phyloP scores from a whole-genome alignment of 2,888 invertebrate species.

The Nomada flava region DNA sequence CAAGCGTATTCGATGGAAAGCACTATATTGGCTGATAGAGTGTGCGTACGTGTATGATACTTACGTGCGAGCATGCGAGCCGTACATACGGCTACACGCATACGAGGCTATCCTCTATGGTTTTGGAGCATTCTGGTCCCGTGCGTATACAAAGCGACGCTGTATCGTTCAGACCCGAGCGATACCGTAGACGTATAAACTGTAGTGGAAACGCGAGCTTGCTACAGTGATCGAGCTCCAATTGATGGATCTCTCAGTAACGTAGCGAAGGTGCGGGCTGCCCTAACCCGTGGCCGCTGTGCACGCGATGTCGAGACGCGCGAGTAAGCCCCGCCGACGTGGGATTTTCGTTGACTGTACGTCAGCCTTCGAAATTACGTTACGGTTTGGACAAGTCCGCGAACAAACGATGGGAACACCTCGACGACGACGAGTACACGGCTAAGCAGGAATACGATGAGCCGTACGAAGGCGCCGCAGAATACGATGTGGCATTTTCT shows the following conservation, averaged over 20 bases:
- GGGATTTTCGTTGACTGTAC: conserved; percentile 23
- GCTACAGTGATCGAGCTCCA: conserved; percentile 7
- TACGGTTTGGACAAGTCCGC: background rate
- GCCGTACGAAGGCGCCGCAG: conserved; percentile 64
- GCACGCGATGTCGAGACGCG: conserved; percentile 51
- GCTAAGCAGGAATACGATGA: conserved; percentile 42
- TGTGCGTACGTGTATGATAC: conserved; percentile 45
- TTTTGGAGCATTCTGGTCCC: conserved; percentile 54
- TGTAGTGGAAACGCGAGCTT: conserved; percentile 25
- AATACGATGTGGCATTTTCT: conserved; percentile 46
- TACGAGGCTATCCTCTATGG: conserved; percentile 62
- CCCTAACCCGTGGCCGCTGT: conserved; percentile 54
- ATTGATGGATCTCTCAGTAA: conserved; percentile 10
- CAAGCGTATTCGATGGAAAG: conserved; percentile 43
- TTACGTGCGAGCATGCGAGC: conserved; percentile 65
- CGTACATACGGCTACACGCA: conserved; percentile 39
- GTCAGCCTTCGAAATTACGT: background rate
- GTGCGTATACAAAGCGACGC: conserved; percentile 42
- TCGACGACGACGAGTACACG: conserved; percentile 18
- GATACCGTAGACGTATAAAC: conserved; percentile 13
- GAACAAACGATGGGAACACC: conserved; percentile 4
- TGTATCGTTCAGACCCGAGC: conserved; percentile 22
- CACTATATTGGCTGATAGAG: conserved; percentile 31
- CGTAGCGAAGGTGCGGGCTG: conserved; percentile 30
- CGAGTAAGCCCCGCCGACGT: conserved; percentile 33